These are phyloP conservation scores for Ophion ellenae DNA, from an alignment of 2,888 invertebrate species.

Conservation along the genomic window DNA sequence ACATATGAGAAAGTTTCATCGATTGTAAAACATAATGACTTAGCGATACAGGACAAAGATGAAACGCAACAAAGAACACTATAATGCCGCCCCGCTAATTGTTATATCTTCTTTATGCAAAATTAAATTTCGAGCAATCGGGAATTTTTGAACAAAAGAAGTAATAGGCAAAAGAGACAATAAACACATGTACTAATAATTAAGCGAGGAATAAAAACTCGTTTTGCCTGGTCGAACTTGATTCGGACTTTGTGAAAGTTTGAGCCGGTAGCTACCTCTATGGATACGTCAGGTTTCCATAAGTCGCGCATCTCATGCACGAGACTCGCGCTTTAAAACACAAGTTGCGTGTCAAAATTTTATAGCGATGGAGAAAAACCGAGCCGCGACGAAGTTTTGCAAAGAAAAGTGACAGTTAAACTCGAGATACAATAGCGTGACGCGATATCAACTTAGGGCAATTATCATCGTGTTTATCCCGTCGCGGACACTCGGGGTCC, in stretches of 20 bases:
- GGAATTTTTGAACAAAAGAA: not conserved
- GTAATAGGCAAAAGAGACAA: not conserved
- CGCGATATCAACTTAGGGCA: not conserved
- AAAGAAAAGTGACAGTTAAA: not conserved
- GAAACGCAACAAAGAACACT: not conserved
- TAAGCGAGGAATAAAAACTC: constrained; percentile 33
- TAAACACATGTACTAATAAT: not conserved
- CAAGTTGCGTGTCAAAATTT: constrained; percentile 15
- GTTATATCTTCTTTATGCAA: not conserved
- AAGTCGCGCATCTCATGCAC: constrained; percentile 26
- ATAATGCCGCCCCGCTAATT: not conserved
- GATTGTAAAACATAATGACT: constrained; percentile 11
- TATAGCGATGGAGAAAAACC: not conserved
- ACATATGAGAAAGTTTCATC: constrained; percentile 13
- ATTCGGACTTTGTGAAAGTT: constrained; percentile 65
- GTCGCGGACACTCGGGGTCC: constrained; percentile 4
- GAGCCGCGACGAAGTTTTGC: not conserved
- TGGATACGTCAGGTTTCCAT: constrained; percentile 29
- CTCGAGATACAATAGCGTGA: not conserved
- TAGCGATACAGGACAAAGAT: not conserved
- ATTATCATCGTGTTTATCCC: not conserved
- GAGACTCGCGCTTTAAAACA: constrained; percentile 18
- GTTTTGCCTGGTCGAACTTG: constrained; percentile 40
- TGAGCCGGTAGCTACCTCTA: constrained; percentile 6
- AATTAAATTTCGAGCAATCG: not conserved